Conservation (phyloP, 1,140 invertebrate species). For the Tetranychus cinnabarinus region DNA sequence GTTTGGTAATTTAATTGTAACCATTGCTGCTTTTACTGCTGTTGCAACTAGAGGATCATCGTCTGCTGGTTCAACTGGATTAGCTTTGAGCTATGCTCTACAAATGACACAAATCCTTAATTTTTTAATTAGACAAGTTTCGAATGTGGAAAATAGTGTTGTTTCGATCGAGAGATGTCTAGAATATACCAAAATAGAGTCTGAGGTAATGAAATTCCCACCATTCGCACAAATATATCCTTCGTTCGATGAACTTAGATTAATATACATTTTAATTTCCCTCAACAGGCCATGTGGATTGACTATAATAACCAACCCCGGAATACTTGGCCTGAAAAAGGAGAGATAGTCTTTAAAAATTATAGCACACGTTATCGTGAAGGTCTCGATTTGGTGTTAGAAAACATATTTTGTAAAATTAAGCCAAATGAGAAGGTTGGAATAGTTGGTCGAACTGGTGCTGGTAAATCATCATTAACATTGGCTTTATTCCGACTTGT, state of each 20-base stretch:
- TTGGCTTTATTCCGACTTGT: constrained; percentile 35
- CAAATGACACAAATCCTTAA: constrained; percentile 39
- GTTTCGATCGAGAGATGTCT: constrained; percentile 36
- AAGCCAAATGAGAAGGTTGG: constrained; percentile 52
- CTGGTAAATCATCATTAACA: constrained; percentile 25
- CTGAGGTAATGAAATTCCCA: constrained; percentile 19
- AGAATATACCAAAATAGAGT: constrained; percentile 39
- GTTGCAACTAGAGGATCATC: constrained; percentile 42
- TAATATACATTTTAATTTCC: constrained; percentile 28
- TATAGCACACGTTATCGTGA: constrained; percentile 53
- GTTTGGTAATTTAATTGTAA: constrained; percentile 16
- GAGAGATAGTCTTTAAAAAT: constrained; percentile 44
- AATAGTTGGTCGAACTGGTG: constrained; percentile 35
- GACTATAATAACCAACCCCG: not conserved
- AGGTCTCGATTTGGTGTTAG: constrained; percentile 53
- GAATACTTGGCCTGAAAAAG: constrained; percentile 41
- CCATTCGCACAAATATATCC: no score
- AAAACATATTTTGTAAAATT: constrained; percentile 40
- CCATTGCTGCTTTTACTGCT: constrained; percentile 50
- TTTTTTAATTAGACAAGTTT: constrained; percentile 32
- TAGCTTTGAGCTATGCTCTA: constrained; percentile 67
- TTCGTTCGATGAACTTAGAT: no score
- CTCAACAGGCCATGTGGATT: constrained; percentile 16
- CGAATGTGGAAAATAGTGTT: constrained; percentile 37
- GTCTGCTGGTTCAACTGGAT: constrained; percentile 51